These are phyloP conservation scores for Agrenia bidenticulata DNA, from an alignment of 2,888 invertebrate genomes.

Conservation along the genomic window DNA sequence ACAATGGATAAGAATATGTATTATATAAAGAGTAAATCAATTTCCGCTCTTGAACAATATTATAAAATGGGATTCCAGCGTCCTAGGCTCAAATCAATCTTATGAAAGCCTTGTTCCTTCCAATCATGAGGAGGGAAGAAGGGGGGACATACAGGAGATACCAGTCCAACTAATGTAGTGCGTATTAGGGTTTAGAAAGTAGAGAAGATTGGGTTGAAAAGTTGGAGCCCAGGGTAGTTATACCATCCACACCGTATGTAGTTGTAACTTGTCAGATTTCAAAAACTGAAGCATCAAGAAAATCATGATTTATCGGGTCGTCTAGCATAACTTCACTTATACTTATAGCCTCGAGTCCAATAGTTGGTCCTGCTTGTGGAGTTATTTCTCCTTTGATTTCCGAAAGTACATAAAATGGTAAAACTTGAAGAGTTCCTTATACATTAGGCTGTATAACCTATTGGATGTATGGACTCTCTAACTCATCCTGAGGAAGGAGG, in stretches of 20 bases:
- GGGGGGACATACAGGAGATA: background rate
- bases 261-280: slow-evolving; percentile 30
- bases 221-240: no score
- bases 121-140: slow-evolving; percentile 1
- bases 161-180: no score
- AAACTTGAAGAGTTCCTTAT: background rate
- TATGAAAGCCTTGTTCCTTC: slow-evolving; percentile 2
- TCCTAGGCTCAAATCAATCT: slow-evolving; percentile 17
- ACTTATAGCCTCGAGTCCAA: no score
- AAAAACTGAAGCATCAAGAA: slow-evolving; percentile 29
- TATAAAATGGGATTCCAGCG: slow-evolving; percentile 11
- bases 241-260: slow-evolving; percentile 6
- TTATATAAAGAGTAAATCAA: slow-evolving; percentile 18
- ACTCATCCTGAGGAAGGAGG: background rate
- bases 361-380: no score
- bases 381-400: slow-evolving; percentile 7
- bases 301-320: slow-evolving; percentile 39
- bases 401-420: slow-evolving; percentile 6
- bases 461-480: background rate
- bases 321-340: background rate
- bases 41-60: slow-evolving; percentile 20
- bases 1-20: slow-evolving; percentile 2
- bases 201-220: no score
- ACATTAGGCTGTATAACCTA: background rate
- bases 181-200: no score